A percentile compares a stretch with the other conserved stretches of the same genome.
Evolutionary conservation across 2,113 vertebrate genomes (phyloP).

Genomic region (Siniperca knerii): DNA sequence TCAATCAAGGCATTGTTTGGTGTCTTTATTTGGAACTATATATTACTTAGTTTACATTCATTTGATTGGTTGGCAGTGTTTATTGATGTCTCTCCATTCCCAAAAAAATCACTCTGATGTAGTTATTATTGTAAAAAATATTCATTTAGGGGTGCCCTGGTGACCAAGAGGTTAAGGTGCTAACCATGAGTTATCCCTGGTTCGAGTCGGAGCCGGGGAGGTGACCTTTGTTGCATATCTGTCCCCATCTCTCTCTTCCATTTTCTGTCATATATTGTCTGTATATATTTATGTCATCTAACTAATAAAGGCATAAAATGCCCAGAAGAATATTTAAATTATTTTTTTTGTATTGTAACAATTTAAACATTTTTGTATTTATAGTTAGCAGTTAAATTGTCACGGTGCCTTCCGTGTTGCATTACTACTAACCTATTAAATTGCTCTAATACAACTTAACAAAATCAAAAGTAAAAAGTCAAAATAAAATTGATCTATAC

Average conservation of each 20-base stretch:
- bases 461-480: background rate
- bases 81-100: background rate
- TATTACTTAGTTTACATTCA: background rate
- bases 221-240: background rate
- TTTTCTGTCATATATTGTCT: background rate
- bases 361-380: background rate
- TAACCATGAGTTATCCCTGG: background rate
- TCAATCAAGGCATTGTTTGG: background rate
- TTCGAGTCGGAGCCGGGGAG: background rate
- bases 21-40: background rate
- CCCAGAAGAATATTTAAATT: background rate
- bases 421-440: conserved; percentile 5
- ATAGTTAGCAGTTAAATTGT: background rate
- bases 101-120: background rate
- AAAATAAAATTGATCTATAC: conserved; percentile 46
- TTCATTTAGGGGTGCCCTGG: no score
- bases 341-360: no score
- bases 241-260: background rate
- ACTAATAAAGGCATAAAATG: background rate
- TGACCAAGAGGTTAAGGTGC: background rate
- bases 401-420: background rate
- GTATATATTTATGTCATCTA: background rate
- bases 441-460: conserved; percentile 1
- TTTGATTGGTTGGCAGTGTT: background rate
- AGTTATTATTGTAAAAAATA: background rate